Conservation (phyloP, 2,888 invertebrate genomes). For the Herminia tarsipennalis region DNA sequence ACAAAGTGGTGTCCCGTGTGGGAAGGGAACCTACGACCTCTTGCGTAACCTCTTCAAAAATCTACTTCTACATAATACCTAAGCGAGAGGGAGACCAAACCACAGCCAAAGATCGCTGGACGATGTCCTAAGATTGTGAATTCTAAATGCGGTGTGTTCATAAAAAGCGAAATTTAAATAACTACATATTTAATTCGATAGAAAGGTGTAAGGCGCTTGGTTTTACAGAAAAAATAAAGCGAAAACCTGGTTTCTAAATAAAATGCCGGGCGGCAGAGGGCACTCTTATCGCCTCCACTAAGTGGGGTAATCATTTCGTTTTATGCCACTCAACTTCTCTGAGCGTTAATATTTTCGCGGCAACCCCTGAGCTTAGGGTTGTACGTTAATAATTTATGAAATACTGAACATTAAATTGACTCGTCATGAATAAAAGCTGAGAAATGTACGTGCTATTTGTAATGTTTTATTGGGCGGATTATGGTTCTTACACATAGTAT, state of each 20-base stretch:
- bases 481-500: too few relatives aligned
- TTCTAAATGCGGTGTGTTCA: too few relatives aligned
- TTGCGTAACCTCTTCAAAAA: too few relatives aligned
- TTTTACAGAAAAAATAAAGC: slow-evolving; percentile 12
- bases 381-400: slow-evolving; percentile 2
- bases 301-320: slow-evolving; percentile 61
- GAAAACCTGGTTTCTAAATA: slow-evolving; percentile 34
- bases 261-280: slow-evolving; percentile 34
- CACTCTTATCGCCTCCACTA: slow-evolving; percentile 51
- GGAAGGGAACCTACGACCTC: too few relatives aligned
- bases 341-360: slow-evolving; percentile 54
- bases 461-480: too few relatives aligned
- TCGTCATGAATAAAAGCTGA: neutral
- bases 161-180: too few relatives aligned
- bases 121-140: too few relatives aligned
- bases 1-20: too few relatives aligned
- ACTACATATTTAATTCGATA: neutral
- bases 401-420: neutral
- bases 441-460: neutral
- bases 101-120: too few relatives aligned
- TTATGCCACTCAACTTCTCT: slow-evolving; percentile 46
- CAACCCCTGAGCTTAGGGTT: slow-evolving; percentile 39
- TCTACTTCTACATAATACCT: too few relatives aligned
- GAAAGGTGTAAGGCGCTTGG: neutral
- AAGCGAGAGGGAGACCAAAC: too few relatives aligned